Evolutionary conservation across 2,888 invertebrate species (phyloP).

Genomic region (Dynastes grantii): DNA sequence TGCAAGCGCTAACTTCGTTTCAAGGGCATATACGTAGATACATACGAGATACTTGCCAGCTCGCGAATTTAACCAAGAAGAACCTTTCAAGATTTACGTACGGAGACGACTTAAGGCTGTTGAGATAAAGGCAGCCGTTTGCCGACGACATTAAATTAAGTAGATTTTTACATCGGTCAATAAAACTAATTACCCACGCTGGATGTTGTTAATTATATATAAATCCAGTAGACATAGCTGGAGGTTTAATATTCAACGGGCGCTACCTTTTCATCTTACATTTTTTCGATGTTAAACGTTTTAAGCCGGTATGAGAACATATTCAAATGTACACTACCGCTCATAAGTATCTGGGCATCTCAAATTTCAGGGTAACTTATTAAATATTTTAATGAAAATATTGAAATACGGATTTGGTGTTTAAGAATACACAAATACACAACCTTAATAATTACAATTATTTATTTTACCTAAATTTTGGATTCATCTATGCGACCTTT

Average conservation of each 20-base stretch:
- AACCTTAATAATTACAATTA: too few species aligned
- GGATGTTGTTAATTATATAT: slow-evolving; percentile 38
- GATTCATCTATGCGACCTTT: too few species aligned
- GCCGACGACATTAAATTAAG: slow-evolving; percentile 30
- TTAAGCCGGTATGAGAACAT: neutral
- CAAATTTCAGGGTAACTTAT: too few species aligned
- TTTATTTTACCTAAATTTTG: too few species aligned
- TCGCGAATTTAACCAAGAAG: neutral
- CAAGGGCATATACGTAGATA: neutral
- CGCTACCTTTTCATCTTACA: too few species aligned
- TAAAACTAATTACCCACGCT: slow-evolving; percentile 44
- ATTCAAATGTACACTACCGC: neutral
- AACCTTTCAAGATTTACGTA: neutral
- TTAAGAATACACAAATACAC: too few species aligned
- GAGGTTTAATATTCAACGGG: too few species aligned
- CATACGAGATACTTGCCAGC: neutral
- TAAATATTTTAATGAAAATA: too few species aligned
- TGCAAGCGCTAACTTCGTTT: neutral
- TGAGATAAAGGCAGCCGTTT: neutral
- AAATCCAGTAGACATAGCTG: too few species aligned
- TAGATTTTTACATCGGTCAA: slow-evolving; percentile 22
- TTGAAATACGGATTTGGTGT: too few species aligned
- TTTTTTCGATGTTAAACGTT: too few species aligned
- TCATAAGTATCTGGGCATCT: too few species aligned
- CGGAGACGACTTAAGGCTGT: neutral